Evolutionary conservation across 2,888 invertebrate species (phyloP).

Genomic region (Drosophila borborema): DNA sequence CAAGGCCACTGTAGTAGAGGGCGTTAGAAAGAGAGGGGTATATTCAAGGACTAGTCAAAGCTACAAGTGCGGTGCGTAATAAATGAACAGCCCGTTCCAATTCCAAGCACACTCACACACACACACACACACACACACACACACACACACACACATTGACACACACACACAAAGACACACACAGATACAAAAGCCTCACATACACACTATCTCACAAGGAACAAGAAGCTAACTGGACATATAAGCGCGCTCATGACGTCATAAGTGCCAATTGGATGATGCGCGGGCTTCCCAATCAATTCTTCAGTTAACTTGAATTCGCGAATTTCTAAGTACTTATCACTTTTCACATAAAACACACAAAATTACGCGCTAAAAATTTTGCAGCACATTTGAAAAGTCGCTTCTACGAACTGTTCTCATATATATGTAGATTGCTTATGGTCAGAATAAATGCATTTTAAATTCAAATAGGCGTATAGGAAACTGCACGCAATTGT

Average conservation of each 20-base stretch:
- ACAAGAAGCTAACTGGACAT: constrained; percentile 40
- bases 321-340: constrained; percentile 18
- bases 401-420: constrained; percentile 7
- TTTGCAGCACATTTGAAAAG: constrained; percentile 7
- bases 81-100: constrained; percentile 44
- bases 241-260: constrained; percentile 67
- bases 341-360: constrained; percentile 24
- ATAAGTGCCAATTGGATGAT: constrained; percentile 61
- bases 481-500: constrained; percentile 6
- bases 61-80: constrained; percentile 58
- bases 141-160: constrained; percentile 30
- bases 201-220: background rate
- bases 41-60: constrained; percentile 44
- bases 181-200: background rate
- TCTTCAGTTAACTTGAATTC: constrained; percentile 15
- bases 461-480: constrained; percentile 9
- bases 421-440: background rate
- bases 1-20: constrained; percentile 17
- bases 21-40: background rate
- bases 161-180: constrained; percentile 17
- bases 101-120: constrained; percentile 39
- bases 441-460: background rate
- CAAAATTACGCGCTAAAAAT: constrained; percentile 9
- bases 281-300: constrained; percentile 32
- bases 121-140: constrained; percentile 18